Evolutionary conservation across 2,888 invertebrate genomes (phyloP).

Genomic region (Ormyrus labotus): DNA sequence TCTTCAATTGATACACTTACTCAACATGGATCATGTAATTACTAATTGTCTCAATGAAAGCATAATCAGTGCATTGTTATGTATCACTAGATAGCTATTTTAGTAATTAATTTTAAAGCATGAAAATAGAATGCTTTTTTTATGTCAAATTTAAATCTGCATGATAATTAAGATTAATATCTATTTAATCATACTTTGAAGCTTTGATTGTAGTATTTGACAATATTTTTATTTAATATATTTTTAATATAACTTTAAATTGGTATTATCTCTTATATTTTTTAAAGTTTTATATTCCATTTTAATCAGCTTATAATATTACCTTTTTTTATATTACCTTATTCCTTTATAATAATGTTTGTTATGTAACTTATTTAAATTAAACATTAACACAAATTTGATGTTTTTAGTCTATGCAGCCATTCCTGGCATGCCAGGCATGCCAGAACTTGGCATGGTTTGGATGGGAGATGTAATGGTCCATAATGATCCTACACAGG

Average conservation of each 20-base stretch:
- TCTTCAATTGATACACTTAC: conserved; percentile 17
- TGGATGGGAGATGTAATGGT: conserved; percentile 81
- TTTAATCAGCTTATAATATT: no score
- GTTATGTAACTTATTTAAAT: neutral
- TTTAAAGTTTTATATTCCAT: no score
- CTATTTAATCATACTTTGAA: no score
- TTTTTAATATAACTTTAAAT: no score
- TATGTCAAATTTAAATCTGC: no score
- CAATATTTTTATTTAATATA: no score
- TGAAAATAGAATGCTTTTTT: no score
- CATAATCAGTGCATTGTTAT: neutral
- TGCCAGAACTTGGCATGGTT: conserved; percentile 81
- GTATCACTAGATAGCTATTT: no score
- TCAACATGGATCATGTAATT: conserved; percentile 2
- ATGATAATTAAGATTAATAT: no score
- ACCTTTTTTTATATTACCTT: neutral
- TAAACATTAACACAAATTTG: neutral
- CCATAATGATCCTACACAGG: conserved; percentile 72
- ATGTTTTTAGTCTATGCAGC: conserved; percentile 70
- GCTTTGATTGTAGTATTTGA: no score
- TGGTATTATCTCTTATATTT: no score
- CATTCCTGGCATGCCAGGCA: conserved; percentile 78
- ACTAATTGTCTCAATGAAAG: neutral
- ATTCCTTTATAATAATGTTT: neutral
- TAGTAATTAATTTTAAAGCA: no score